Evolutionary conservation across 2,113 vertebrate species (phyloP).

Genomic region (Lepidothrix coronata): DNA sequence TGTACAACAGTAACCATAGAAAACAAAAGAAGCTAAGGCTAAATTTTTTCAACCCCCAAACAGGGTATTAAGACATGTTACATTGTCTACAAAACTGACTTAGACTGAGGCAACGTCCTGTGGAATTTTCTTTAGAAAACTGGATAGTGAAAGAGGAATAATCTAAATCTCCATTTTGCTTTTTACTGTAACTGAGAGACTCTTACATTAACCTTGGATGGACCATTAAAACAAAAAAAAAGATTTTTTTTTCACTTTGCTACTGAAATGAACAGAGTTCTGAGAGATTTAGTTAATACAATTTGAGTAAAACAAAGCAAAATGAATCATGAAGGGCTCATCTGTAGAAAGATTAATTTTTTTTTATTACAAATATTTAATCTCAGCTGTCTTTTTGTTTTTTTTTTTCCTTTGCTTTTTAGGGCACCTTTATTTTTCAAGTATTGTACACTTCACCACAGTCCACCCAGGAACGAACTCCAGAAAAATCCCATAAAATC

Average conservation of each 20-base stretch:
- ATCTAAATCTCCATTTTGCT: slow-evolving; percentile 45
- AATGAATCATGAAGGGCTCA: not conserved
- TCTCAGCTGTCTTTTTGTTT: not conserved
- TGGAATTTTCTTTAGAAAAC: slow-evolving; percentile 69
- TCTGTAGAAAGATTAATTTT: not conserved
- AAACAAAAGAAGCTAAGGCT: slow-evolving; percentile 84
- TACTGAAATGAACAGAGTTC: not conserved
- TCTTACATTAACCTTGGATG: not conserved
- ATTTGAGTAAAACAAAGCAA: slow-evolving; percentile 11
- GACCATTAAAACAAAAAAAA: not conserved
- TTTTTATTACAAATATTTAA: not conserved
- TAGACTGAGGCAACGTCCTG: slow-evolving; percentile 72
- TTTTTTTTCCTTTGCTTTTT: not conserved
- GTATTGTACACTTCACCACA: not conserved
- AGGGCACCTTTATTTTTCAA: not conserved
- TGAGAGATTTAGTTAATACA: not conserved
- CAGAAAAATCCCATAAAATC: not conserved
- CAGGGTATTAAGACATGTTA: slow-evolving; percentile 72
- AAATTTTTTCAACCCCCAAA: slow-evolving; percentile 65
- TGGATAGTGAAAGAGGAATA: slow-evolving; percentile 52
- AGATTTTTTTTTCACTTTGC: not conserved
- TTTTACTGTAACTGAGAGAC: slow-evolving; percentile 67
- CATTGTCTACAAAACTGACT: slow-evolving; percentile 75
- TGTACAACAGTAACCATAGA: slow-evolving; percentile 89
- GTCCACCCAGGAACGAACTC: not conserved